A percentile compares a stretch with the other conserved stretches of the same genome.
phyloP scores from a whole-genome alignment of 1,140 invertebrate genomes.

The Trichonephila clavata region DNA sequence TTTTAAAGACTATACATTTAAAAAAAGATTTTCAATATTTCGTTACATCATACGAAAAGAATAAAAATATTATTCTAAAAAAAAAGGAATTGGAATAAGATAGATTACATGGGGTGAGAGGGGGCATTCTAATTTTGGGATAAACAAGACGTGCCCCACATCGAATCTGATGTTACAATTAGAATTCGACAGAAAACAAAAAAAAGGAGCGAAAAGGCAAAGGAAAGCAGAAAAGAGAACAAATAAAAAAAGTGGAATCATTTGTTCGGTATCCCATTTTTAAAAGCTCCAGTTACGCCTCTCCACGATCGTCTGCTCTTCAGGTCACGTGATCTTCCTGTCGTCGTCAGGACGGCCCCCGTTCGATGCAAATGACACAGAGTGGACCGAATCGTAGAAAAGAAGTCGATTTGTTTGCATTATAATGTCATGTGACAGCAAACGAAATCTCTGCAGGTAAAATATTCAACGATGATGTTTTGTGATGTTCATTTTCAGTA shows the following conservation, averaged over 20 bases:
- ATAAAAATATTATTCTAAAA: background rate
- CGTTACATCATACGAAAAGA: no score
- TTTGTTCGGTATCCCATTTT: constrained; percentile 48
- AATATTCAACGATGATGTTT: constrained; percentile 23
- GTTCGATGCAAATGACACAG: constrained; percentile 66
- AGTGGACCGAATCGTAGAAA: background rate
- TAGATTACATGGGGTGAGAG: constrained; percentile 8
- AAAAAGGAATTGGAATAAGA: background rate
- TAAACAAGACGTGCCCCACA: constrained; percentile 25
- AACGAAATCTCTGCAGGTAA: constrained; percentile 44
- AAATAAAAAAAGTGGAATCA: background rate
- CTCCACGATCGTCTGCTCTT: background rate
- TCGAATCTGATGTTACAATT: constrained; percentile 52
- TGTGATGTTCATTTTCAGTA: constrained; percentile 24
- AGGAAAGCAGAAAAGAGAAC: background rate
- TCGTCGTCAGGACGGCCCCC: constrained; percentile 41
- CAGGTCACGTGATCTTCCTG: constrained; percentile 50
- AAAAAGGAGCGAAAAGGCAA: background rate
- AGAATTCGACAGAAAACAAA: constrained; percentile 37
- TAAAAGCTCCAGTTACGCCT: constrained; percentile 45
- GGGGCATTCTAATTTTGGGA: constrained; percentile 46
- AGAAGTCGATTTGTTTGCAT: constrained; percentile 64
- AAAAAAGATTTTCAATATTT: no score
- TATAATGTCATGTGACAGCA: constrained; percentile 36
- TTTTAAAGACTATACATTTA: no score